Evolutionary conservation across 2,888 invertebrate species (phyloP), one percentile per base, ranked within the genome.

Genomic region (Synergus itoensis): DNA sequence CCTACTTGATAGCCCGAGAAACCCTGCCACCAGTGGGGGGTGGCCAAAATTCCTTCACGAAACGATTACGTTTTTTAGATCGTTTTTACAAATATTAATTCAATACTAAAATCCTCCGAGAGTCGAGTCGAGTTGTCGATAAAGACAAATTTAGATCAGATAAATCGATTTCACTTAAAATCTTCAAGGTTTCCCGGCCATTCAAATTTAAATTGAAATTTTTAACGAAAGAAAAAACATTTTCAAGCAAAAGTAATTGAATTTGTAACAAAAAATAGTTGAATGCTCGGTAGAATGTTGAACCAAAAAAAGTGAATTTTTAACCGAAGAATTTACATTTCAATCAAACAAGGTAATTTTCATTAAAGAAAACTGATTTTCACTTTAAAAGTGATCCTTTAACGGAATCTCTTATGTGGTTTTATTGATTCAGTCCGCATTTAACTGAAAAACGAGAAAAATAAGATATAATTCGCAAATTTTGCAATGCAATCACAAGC

Each of bases 21-120:
- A 88, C 86, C 84, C 84, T 80, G 78, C 83, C 84, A 86, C 82
- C 90, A 86, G 88, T 88, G 81, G 89, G 90, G 90, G 89, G 88
- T 81, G 84, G 80, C 84, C 83, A 86, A 89, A 90, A 91, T 92
- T 92, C 91, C 85, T 89, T 90, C 92, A 90, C 92, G 91, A 90
- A 90, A 89, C 87, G 85, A 86, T 88, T 88, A 53, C 9, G 85
- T 85, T 80, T 84, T 86, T 84, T 84, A 84, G 73, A 36, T 73
- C 69, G 62, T 76, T 81, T 82, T 85, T 73, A 60, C 73, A 79
- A 80, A 64, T 67, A 69, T 77, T 78, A 18, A 62, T 67, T 69
- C 65, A 53, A 64, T n/a, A 4, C 53, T 48, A 48, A 48, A n/a
- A 36, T 53, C 73, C 53, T 21, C 53, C 28, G 21, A 18, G 60